Percentiles rank a stretch among this genome's conserved stretches.
phyloP scores from a whole-genome alignment of 2,113 vertebrate species.

The Nothocercus nigrocapillus region DNA sequence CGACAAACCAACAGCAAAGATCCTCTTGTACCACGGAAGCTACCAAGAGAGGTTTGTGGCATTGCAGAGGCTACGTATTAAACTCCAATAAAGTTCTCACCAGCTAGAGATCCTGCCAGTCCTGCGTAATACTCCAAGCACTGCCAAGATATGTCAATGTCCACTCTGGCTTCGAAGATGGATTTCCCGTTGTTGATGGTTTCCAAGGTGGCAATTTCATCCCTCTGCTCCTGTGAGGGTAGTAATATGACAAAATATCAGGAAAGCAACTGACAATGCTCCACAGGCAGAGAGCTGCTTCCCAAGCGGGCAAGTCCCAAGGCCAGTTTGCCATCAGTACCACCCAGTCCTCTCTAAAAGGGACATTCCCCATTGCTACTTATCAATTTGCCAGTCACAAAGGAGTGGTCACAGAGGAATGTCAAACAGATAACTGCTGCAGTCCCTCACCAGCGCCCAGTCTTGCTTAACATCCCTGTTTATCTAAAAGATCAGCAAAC shows the following conservation, averaged over 20 bases:
- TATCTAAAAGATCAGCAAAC: conserved; percentile 12
- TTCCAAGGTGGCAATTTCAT: conserved; percentile 89
- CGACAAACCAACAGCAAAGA: not conserved
- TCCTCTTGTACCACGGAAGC: not conserved
- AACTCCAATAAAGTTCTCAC: conserved; percentile 69
- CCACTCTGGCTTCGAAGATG: conserved; percentile 87
- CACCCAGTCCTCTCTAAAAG: not conserved
- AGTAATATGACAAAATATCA: not conserved
- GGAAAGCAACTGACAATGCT: not conserved
- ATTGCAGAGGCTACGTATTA: not conserved
- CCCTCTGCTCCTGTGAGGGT: conserved; percentile 83
- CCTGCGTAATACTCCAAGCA: conserved; percentile 92
- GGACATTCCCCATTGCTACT: not conserved
- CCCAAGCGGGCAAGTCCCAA: fast-evolving
- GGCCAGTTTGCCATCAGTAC: not conserved
- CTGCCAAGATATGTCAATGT: conserved; percentile 89
- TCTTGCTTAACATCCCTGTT: conserved; percentile 5
- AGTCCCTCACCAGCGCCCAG: not conserved
- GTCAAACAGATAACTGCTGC: not conserved
- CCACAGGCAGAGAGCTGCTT: not conserved
- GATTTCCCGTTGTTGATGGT: conserved; percentile 96
- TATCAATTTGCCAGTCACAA: not conserved
- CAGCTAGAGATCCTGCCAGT: conserved; percentile 87
- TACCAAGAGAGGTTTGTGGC: not conserved
- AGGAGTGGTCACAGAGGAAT: fast-evolving